These are phyloP conservation scores for Aporophyla lueneburgensis DNA, from an alignment of 2,888 invertebrate species.

Conservation along the genomic window DNA sequence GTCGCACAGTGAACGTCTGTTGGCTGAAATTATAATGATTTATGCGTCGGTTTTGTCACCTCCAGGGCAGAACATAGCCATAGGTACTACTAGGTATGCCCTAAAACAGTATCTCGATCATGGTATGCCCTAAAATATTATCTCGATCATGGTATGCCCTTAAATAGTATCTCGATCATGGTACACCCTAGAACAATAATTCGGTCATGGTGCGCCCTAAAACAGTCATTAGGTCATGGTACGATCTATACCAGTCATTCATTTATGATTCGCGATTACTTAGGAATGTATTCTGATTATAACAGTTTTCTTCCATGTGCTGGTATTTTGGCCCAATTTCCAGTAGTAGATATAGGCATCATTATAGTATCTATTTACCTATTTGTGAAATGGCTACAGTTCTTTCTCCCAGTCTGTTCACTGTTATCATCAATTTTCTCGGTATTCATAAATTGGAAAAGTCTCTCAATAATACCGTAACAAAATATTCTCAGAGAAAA, in stretches of 20 bases:
- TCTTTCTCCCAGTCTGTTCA: neutral
- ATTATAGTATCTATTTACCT: neutral
- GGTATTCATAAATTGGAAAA: neutral
- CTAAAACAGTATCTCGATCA: no score
- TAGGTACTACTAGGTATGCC: neutral
- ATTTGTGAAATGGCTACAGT: neutral
- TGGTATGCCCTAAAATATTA: no score
- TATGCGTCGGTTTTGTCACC: neutral
- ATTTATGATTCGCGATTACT: neutral
- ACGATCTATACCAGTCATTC: neutral
- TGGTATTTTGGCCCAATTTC: neutral
- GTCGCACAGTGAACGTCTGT: no score
- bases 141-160: neutral
- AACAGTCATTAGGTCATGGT: neutral
- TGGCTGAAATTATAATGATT: no score
- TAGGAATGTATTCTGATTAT: neutral
- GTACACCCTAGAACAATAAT: no score
- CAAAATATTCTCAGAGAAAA: slow-evolving; percentile 4
- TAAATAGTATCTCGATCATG: no score
- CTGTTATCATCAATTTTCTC: neutral
- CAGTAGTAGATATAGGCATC: neutral
- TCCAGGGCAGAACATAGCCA: neutral
- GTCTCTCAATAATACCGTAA: slow-evolving; percentile 14
- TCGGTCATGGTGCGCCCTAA: neutral
- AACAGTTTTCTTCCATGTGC: neutral